These are phyloP conservation scores for Muscicapa striata DNA, from an alignment of 2,797 vertebrate genomes.

Conservation along the genomic window DNA sequence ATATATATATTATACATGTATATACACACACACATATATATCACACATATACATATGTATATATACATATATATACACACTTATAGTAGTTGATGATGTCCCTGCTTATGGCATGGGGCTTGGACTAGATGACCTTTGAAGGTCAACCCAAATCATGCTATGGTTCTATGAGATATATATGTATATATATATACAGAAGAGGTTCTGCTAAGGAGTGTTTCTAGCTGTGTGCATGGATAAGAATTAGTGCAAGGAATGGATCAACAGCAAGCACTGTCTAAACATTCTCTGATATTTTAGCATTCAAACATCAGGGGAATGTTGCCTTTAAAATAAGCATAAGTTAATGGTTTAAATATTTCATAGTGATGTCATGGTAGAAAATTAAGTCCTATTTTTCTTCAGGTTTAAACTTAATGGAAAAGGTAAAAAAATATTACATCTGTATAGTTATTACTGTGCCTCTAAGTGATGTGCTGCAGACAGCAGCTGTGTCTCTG, in stretches of 20 bases:
- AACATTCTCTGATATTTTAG: not conserved
- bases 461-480: not conserved
- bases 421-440: not conserved
- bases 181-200: not conserved
- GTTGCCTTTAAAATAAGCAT: not conserved
- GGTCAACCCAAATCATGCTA: not conserved
- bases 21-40: too few relatives aligned
- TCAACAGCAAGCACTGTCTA: not conserved
- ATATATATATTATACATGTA: too few relatives aligned
- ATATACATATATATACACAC: too few relatives aligned
- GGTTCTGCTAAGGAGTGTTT: not conserved
- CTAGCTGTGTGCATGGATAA: not conserved
- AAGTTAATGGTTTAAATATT: not conserved
- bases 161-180: not conserved
- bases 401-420: not conserved
- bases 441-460: not conserved
- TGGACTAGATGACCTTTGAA: not conserved
- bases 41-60: too few relatives aligned
- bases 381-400: not conserved
- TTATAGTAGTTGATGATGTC: not conserved
- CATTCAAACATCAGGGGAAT: not conserved
- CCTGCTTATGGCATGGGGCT: not conserved
- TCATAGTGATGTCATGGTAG: not conserved
- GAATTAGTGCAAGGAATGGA: not conserved
- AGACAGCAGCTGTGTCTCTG: not conserved